phyloP scores from a whole-genome alignment of 2,113 vertebrate species.

The Megalops atlanticus region DNA sequence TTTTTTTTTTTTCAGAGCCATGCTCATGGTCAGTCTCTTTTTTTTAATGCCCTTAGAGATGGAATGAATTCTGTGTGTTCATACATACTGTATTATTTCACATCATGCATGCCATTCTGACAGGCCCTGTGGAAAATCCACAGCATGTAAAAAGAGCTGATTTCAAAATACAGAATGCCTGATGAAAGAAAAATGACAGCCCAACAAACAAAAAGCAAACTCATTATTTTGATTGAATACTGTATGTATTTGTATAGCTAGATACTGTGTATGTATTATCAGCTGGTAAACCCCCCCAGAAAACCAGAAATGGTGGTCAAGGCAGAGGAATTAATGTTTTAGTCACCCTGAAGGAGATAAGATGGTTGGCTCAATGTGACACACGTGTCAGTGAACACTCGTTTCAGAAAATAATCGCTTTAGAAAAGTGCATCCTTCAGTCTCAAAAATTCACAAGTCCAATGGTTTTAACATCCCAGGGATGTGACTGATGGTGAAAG shows the following conservation, averaged over 20 bases:
- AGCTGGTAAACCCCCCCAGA: background rate
- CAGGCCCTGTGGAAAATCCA: background rate
- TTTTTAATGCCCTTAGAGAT: background rate
- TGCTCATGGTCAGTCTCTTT: background rate
- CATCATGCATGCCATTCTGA: background rate
- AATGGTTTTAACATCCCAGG: slow-evolving; percentile 31
- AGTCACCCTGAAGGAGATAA: slow-evolving; percentile 30
- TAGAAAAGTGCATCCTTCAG: slow-evolving; percentile 34
- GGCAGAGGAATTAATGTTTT: slow-evolving; percentile 27
- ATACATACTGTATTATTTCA: background rate
- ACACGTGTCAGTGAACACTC: background rate
- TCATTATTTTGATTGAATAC: background rate
- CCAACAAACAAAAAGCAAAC: background rate
- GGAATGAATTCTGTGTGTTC: background rate
- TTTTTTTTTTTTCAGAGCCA: too few species aligned
- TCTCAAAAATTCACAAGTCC: slow-evolving; percentile 24
- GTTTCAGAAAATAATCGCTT: slow-evolving; percentile 19
- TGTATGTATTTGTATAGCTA: background rate
- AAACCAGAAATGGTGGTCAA: background rate
- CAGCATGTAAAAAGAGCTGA: background rate
- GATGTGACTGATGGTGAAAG: slow-evolving; percentile 42
- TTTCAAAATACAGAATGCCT: background rate
- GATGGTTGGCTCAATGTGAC: background rate
- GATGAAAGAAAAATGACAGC: background rate
- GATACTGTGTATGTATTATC: background rate